Conservation (phyloP, 1,140 invertebrate species). For the Drosophila kanapiae region DNA sequence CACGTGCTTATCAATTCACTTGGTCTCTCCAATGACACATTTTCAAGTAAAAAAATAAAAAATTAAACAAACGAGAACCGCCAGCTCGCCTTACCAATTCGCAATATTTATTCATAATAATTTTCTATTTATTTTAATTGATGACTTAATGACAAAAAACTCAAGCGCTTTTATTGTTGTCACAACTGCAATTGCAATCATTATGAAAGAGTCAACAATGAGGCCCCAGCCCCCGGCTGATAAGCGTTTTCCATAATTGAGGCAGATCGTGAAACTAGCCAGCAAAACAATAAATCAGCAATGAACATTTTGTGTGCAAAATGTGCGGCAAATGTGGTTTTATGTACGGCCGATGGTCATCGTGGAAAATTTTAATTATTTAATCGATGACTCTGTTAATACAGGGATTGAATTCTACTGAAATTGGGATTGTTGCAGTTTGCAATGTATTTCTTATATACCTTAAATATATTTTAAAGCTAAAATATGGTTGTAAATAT, state of each 20-base stretch:
- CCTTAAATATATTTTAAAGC: no score
- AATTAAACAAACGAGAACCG: background rate
- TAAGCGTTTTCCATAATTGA: slow-evolving; percentile 71
- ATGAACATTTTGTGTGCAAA: slow-evolving; percentile 38
- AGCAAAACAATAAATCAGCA: slow-evolving; percentile 51
- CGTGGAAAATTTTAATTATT: slow-evolving; percentile 33
- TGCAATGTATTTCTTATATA: no score
- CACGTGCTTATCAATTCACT: slow-evolving; percentile 77
- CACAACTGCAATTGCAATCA: slow-evolving; percentile 75
- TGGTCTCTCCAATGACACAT: slow-evolving; percentile 58
- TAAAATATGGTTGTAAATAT: no score
- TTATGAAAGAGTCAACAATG: slow-evolving; percentile 67
- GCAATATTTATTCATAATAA: slow-evolving; percentile 70
- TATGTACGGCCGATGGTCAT: background rate
- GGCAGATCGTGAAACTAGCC: slow-evolving; percentile 54
- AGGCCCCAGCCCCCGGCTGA: slow-evolving; percentile 36
- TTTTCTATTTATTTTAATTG: slow-evolving; percentile 82
- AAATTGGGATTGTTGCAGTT: no score
- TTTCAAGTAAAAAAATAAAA: slow-evolving; percentile 32
- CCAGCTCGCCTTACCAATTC: slow-evolving; percentile 29
- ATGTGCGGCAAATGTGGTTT: slow-evolving; percentile 17
- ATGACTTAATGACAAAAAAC: slow-evolving; percentile 73
- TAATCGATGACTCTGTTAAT: slow-evolving; percentile 10
- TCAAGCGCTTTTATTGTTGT: slow-evolving; percentile 72
- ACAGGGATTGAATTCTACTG: background rate